These are phyloP conservation scores for Aphaenogaster floridana DNA, from an alignment of 1,140 invertebrate species.

Conservation along the genomic window DNA sequence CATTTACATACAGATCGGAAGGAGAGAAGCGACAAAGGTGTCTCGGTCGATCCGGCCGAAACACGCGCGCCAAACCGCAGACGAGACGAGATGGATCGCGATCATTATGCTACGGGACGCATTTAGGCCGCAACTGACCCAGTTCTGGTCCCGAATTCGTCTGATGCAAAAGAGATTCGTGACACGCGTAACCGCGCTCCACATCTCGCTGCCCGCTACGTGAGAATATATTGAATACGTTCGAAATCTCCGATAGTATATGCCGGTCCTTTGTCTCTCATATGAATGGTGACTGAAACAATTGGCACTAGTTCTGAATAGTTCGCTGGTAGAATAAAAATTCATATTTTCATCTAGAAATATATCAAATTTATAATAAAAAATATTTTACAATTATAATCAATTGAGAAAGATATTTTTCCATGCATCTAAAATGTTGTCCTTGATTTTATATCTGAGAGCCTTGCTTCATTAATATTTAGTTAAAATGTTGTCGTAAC, in stretches of 20 bases:
- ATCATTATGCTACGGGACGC: conserved; percentile 37
- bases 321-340: background rate
- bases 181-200: conserved; percentile 63
- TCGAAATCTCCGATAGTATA: background rate
- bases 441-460: too few relatives aligned
- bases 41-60: conserved; percentile 32
- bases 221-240: conserved; percentile 30
- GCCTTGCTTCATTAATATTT: too few relatives aligned
- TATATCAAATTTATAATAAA: background rate
- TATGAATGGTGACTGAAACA: background rate
- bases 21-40: conserved; percentile 7
- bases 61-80: conserved; percentile 80
- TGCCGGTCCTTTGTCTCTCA: background rate
- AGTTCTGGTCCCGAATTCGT: conserved; percentile 66
- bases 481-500: background rate
- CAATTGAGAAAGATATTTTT: background rate
- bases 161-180: conserved; percentile 57
- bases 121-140: conserved; percentile 73
- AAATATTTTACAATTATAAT: background rate
- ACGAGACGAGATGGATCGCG: conserved; percentile 57
- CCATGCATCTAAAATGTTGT: background rate
- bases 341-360: background rate
- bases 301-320: background rate
- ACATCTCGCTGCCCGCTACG: background rate
- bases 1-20: background rate